A percentile compares a stretch with the other conserved stretches of the same genome.
Conservation (phyloP, 2,888 invertebrate genomes). For the Byasa hedistus region DNA sequence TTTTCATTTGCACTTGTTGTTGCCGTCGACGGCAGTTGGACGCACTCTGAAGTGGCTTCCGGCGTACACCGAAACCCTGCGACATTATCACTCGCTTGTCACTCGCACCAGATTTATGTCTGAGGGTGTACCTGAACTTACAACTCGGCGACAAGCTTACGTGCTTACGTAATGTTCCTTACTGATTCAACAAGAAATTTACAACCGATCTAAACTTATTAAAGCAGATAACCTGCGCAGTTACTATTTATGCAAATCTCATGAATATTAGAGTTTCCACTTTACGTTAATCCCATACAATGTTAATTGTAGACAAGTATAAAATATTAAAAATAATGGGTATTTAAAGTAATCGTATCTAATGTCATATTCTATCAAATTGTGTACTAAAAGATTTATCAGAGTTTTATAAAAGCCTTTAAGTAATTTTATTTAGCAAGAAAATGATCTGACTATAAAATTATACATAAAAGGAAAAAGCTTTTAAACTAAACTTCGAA, state of each 20-base stretch:
- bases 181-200: constrained; percentile 14
- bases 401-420: no score
- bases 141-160: constrained; percentile 23
- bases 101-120: constrained; percentile 59
- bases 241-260: not conserved
- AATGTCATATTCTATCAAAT: no score
- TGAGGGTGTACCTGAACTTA: constrained; percentile 30
- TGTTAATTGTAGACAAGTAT: not conserved
- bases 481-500: no score
- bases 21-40: constrained; percentile 22
- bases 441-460: no score
- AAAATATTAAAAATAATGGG: no score
- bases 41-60: constrained; percentile 44
- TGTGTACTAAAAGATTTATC: no score
- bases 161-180: constrained; percentile 22
- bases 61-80: constrained; percentile 39
- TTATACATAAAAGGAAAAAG: no score
- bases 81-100: constrained; percentile 56
- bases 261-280: not conserved
- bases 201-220: not conserved
- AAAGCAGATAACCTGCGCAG: not conserved
- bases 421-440: no score
- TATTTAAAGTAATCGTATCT: no score
- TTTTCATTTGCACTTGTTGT: constrained; percentile 15
- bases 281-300: not conserved